A percentile compares a stretch with the other conserved stretches of the same genome.
Evolutionary conservation across 2,797 vertebrate species (phyloP).

Genomic region (Hipposideros larvatus): DNA sequence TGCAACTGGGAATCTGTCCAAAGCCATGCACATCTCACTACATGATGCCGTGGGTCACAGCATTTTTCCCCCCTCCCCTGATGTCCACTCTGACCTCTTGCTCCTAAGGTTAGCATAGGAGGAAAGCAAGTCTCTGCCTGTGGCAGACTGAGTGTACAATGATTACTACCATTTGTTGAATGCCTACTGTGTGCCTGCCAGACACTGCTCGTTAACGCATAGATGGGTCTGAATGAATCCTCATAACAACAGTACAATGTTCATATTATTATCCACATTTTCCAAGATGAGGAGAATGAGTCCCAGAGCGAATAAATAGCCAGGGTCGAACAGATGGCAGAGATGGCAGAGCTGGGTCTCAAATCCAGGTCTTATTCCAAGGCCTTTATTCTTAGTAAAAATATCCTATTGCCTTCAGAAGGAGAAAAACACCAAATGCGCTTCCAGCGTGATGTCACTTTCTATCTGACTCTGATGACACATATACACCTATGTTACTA

Average conservation of each 20-base stretch:
- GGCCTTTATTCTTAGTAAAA: not conserved
- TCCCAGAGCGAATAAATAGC: not conserved
- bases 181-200: not conserved
- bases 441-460: not conserved
- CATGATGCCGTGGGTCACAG: not conserved
- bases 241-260: not conserved
- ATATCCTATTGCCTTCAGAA: not conserved
- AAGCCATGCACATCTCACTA: not conserved
- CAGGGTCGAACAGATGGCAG: not conserved
- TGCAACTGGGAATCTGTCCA: not conserved
- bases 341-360: not conserved
- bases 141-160: not conserved
- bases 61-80: not conserved
- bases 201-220: not conserved
- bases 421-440: not conserved
- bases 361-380: not conserved
- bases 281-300: not conserved
- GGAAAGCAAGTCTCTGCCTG: not conserved
- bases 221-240: not conserved
- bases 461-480: not conserved
- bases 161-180: not conserved
- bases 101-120: not conserved
- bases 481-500: not conserved
- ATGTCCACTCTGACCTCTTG: not conserved
- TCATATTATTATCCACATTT: not conserved